A percentile compares a stretch with the other conserved stretches of the same genome.
Evolutionary conservation across 2,888 invertebrate genomes (phyloP).

Genomic region (Diabrotica balteata): DNA sequence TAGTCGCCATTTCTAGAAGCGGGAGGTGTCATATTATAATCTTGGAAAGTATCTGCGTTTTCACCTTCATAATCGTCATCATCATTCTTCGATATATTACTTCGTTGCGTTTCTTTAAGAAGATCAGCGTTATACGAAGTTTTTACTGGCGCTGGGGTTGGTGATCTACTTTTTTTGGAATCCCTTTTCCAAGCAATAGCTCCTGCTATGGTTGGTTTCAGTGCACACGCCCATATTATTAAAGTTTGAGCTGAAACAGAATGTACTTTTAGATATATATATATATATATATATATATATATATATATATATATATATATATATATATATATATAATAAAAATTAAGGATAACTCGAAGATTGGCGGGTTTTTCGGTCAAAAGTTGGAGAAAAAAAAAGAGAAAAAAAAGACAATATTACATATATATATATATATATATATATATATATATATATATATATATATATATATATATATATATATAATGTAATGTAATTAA

Average conservation of each 20-base stretch:
- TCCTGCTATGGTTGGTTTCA: conserved; percentile 16
- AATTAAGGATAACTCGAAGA: too few relatives aligned
- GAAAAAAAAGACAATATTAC: too few relatives aligned
- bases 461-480: too few relatives aligned
- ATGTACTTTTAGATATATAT: neutral
- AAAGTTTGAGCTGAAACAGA: conserved; percentile 41
- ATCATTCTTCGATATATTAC: conserved; percentile 12
- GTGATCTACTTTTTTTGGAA: conserved; percentile 5
- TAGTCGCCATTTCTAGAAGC: conserved; percentile 49
- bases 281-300: too few relatives aligned
- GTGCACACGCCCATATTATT: conserved; percentile 32
- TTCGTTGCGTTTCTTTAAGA: neutral
- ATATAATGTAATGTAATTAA: too few relatives aligned
- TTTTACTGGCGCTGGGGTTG: neutral
- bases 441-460: too few relatives aligned
- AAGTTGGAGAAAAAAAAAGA: too few relatives aligned
- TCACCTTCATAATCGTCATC: conserved; percentile 30
- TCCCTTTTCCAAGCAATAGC: conserved; percentile 35
- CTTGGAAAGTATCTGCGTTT: conserved; percentile 36
- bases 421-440: too few relatives aligned
- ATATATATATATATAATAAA: too few relatives aligned
- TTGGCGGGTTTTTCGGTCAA: too few relatives aligned
- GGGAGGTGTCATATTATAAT: conserved; percentile 51
- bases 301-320: too few relatives aligned
- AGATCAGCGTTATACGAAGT: neutral